phyloP scores from a whole-genome alignment of 2,797 vertebrate species.

The Myoxocephalus aenaeus region DNA sequence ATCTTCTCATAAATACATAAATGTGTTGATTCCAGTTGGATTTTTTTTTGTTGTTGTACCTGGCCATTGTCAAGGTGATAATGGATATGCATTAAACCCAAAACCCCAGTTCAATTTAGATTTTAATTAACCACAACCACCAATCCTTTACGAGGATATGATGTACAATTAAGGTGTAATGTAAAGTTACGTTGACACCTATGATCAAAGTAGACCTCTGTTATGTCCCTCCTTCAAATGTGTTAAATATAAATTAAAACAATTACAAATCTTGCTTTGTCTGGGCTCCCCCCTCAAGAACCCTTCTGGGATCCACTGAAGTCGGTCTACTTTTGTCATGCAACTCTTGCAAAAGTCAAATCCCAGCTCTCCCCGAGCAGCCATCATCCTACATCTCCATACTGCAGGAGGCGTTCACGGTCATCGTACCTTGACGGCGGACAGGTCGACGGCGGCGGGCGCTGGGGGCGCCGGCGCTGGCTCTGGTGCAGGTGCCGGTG shows the following conservation, averaged over 20 bases:
- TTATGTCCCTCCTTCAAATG: not conserved
- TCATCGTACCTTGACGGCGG: constrained; percentile 82
- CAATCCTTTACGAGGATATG: not conserved
- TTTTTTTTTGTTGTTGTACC: not conserved
- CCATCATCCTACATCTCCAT: not conserved
- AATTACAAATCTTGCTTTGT: not conserved
- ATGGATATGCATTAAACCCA: not conserved
- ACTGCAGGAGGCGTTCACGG: not conserved
- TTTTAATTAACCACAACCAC: too few species aligned
- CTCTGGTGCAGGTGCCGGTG: constrained; percentile 52
- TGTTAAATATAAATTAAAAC: not conserved
- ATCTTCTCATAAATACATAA: not conserved
- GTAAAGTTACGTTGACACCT: not conserved
- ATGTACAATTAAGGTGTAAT: not conserved
- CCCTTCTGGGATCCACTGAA: not conserved
- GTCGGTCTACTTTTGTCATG: not conserved
- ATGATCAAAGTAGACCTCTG: not conserved
- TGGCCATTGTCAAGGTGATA: not conserved
- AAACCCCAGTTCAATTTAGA: not conserved
- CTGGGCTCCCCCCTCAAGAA: too few species aligned
- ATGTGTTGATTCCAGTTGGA: not conserved
- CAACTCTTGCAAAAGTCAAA: constrained; percentile 20
- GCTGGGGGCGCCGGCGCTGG: constrained; percentile 51
- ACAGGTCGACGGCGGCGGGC: constrained; percentile 49
- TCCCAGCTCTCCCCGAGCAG: constrained; percentile 17